A percentile compares a stretch with the other conserved stretches of the same genome.
These are phyloP conservation scores for Malacosoma neustria DNA, from an alignment of 2,888 invertebrate genomes.

Conservation along the genomic window DNA sequence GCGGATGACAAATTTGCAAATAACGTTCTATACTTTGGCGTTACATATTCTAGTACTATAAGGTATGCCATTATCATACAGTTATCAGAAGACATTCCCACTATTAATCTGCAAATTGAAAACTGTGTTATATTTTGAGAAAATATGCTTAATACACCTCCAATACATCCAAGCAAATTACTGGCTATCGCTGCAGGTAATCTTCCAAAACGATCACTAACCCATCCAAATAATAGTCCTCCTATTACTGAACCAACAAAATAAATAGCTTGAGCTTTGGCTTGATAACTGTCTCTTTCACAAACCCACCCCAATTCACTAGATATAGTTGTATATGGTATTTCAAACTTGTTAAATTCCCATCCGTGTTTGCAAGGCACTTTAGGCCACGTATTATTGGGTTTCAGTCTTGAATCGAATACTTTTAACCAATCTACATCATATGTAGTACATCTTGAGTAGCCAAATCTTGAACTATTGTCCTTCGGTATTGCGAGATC, in stretches of 20 bases:
- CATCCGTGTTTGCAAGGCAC: conserved; percentile 40
- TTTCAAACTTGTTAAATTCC: conserved; percentile 44
- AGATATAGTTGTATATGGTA: conserved; percentile 45
- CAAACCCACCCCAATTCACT: conserved; percentile 49
- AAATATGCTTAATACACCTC: conserved; percentile 34
- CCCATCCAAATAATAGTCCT: conserved; percentile 43
- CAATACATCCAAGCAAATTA: conserved; percentile 33
- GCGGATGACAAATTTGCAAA: conserved; percentile 38
- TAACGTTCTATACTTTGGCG: conserved; percentile 43
- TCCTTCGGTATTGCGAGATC: conserved; percentile 24
- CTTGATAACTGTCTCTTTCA: conserved; percentile 42
- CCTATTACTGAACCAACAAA: conserved; percentile 43
- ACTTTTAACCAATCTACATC: conserved; percentile 41
- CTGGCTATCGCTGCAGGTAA: conserved; percentile 34
- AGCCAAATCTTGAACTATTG: conserved; percentile 27
- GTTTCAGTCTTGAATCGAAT: conserved; percentile 20
- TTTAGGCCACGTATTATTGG: conserved; percentile 29
- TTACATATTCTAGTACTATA: conserved; percentile 40
- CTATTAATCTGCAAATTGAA: conserved; percentile 33
- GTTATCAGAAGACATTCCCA: conserved; percentile 46
- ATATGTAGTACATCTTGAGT: conserved; percentile 35
- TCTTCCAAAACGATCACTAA: conserved; percentile 42
- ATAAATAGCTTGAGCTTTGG: conserved; percentile 42
- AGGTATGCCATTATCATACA: conserved; percentile 45
- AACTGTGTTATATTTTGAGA: conserved; percentile 33